These are phyloP conservation scores for Maniola hyperantus DNA, from an alignment of 2,888 invertebrate genomes.

Conservation along the genomic window DNA sequence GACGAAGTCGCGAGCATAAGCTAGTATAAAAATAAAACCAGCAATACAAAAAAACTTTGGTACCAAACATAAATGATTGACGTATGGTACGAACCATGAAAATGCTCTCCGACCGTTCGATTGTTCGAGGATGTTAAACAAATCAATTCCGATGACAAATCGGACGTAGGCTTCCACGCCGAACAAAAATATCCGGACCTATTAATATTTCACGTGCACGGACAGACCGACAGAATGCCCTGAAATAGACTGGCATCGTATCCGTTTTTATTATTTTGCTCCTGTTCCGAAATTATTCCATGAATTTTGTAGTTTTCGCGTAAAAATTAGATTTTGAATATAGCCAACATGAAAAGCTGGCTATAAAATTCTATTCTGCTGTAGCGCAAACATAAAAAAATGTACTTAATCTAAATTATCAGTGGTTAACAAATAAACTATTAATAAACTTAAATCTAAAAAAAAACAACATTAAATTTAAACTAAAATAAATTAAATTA, in stretches of 20 bases:
- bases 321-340: not conserved
- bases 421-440: no score
- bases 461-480: no score
- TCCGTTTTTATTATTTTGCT: constrained; percentile 23
- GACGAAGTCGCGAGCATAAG: no score
- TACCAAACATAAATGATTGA: constrained; percentile 2
- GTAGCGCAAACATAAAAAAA: no score
- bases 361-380: no score
- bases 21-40: not conserved
- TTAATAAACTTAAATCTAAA: no score
- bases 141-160: constrained; percentile 36
- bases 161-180: constrained; percentile 27
- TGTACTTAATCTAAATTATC: no score
- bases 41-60: not conserved
- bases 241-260: constrained; percentile 48
- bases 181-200: constrained; percentile 49
- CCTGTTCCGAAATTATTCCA: not conserved
- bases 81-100: constrained; percentile 14
- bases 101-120: constrained; percentile 10
- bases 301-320: not conserved
- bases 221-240: constrained; percentile 41
- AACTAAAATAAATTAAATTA: no score
- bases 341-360: no score
- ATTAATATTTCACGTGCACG: constrained; percentile 58
- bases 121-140: constrained; percentile 26